Percentiles rank a stretch among this genome's conserved stretches.
phyloP scores from a whole-genome alignment of 2,113 vertebrate species.

The Hucho hucho region DNA sequence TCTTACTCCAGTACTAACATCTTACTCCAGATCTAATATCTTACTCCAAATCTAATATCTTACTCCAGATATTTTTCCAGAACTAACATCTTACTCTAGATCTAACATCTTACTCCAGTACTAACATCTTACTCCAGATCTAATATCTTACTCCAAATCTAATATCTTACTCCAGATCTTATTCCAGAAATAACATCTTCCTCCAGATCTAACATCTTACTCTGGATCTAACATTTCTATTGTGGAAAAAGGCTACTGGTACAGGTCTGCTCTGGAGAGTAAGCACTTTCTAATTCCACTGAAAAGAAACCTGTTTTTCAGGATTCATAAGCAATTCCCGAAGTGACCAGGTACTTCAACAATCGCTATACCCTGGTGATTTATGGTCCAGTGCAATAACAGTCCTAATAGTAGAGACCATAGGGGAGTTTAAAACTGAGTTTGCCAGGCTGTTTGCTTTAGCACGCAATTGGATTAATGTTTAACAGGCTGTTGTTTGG shows the following conservation, averaged over 20 bases:
- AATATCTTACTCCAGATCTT: not conserved
- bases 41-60: no score
- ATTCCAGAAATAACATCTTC: not conserved
- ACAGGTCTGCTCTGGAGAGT: constrained; percentile 25
- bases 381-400: constrained; percentile 48
- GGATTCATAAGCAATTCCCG: constrained; percentile 52
- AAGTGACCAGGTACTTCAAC: constrained; percentile 53
- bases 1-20: constrained; percentile 26
- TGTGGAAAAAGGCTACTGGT: constrained; percentile 19
- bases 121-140: no score
- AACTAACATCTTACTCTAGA: no score
- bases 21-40: no score
- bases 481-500: constrained; percentile 65
- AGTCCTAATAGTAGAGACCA: constrained; percentile 28
- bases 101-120: no score
- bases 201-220: no score
- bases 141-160: no score
- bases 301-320: constrained; percentile 50
- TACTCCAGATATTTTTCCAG: no score
- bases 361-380: constrained; percentile 59
- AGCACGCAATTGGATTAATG: constrained; percentile 61
- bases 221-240: constrained; percentile 40
- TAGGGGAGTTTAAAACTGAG: constrained; percentile 32
- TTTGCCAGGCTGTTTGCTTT: constrained; percentile 62
- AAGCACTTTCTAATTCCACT: constrained; percentile 44